Base-by-base conservation (phyloP, 2,113 vertebrate genomes). In the Petroica traversi region DNA sequence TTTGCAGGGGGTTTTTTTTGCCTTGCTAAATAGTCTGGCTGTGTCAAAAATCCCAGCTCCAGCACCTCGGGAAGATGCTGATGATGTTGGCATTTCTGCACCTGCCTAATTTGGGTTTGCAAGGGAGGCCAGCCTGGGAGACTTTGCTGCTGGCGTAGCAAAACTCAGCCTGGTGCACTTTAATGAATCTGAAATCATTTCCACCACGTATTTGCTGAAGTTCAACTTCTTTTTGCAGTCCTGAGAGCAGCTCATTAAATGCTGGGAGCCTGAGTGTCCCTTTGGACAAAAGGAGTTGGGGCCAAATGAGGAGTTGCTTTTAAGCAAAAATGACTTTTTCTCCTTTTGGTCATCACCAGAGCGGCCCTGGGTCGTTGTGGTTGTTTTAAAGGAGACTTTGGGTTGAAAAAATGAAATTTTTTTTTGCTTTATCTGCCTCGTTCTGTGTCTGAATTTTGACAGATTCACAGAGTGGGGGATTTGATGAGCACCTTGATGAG, bases 151-250 rank as follows among this genome's bases (percentile, higher is more conserved):
- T 95, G 94, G 61, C 48, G 12, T 38, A 49, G 89, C 95, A 89
- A 28, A 86, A 63, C 55, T 5, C 9, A 91, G 43, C 89, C 68
- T 8, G 3, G 38, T 55, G 51, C n/a, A 16, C 73, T 68, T 89
- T 89, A 87, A 95, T 95, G 73, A 95, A 45, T 95, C 80, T 72
- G 9, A 87, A 91, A 52, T 64, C 25, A 49, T 89, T 91, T 25
- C 86, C 77, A 61, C 3, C 1, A 38, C 61, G 7, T 3, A 48
- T 85, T 90, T 94, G 81, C 81, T 94, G 89, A 97, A 57, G 6
- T 52, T 86, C 89, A 92, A 77, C 87, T 89, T 34, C 6, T 93
- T 97, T 92, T 12, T 87, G 41, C 64, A 41, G 0, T 75, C 73
- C 88, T 62, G 57, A 66, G 17, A 91, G 33, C 1, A 54, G 43